phyloP scores from a whole-genome alignment of 2,113 vertebrate species.

The Gymnarchus niloticus region DNA sequence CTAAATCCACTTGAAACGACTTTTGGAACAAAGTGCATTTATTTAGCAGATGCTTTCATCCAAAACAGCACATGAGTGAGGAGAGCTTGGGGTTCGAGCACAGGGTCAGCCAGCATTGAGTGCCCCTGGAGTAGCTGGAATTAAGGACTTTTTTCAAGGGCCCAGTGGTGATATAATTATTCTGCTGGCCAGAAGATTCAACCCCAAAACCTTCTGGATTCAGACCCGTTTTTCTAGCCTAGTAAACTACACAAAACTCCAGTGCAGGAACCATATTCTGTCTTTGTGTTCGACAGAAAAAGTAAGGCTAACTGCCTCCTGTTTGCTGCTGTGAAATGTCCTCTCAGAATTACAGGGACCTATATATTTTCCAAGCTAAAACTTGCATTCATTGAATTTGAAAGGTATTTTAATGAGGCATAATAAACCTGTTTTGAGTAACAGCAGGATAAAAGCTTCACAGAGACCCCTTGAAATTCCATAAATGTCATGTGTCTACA shows the following conservation, averaged over 20 bases:
- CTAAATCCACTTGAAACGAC: background rate
- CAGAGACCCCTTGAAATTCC: background rate
- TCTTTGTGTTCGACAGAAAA: background rate
- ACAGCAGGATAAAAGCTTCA: constrained; percentile 20
- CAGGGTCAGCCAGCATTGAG: background rate
- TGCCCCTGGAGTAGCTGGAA: no score
- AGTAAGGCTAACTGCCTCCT: background rate
- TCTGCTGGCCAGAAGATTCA: no score
- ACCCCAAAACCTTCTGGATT: no score
- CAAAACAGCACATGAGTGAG: background rate
- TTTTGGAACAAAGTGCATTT: background rate
- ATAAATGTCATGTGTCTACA: background rate
- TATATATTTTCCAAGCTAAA: constrained; percentile 4
- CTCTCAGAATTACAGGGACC: background rate
- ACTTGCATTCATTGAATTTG: constrained; percentile 10
- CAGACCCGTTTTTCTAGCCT: no score
- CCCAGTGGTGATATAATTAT: background rate
- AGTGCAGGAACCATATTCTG: background rate
- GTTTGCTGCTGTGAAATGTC: background rate
- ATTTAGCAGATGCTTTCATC: background rate
- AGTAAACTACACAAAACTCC: background rate
- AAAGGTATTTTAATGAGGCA: constrained; percentile 9
- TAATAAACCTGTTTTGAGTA: constrained; percentile 7
- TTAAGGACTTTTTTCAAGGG: background rate
- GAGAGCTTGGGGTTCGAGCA: background rate